Evolutionary conservation across 2,113 vertebrate genomes (phyloP).

Genomic region (Rhadina sibilatrix): DNA sequence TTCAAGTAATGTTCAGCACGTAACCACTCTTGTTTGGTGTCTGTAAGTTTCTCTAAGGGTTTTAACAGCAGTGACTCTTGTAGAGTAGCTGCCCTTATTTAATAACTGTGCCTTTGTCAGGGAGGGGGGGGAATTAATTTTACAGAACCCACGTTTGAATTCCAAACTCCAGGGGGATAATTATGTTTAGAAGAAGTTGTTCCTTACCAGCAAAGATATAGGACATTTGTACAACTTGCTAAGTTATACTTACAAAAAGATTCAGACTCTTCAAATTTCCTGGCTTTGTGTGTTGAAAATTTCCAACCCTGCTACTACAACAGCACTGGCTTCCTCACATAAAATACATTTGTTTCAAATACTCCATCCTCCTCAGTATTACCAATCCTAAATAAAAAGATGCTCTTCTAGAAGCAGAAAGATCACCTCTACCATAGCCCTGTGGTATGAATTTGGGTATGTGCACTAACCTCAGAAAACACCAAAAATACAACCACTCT

Average conservation of each 20-base stretch:
- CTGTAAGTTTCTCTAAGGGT: not conserved
- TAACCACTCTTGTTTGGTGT: not conserved
- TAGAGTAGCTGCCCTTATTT: constrained; percentile 17
- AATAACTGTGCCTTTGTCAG: not conserved
- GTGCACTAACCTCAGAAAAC: not conserved
- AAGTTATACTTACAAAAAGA: constrained; percentile 54
- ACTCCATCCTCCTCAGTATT: not conserved
- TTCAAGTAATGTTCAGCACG: not conserved
- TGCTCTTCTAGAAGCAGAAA: not conserved
- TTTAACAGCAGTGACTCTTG: not conserved
- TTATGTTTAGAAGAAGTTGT: not conserved
- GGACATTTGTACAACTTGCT: constrained; percentile 23
- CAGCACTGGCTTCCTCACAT: constrained; percentile 6
- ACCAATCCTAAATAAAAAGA: not conserved
- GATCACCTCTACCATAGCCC: not conserved
- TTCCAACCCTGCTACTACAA: constrained; percentile 34
- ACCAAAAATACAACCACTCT: not conserved
- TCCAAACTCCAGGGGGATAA: constrained; percentile 26
- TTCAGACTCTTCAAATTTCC: constrained; percentile 57
- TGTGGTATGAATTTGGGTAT: not conserved
- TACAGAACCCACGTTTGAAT: constrained; percentile 32
- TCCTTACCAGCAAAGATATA: not conserved
- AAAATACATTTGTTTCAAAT: constrained; percentile 1
- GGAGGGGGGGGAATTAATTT: not conserved
- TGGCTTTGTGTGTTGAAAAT: constrained; percentile 6